phyloP scores from a whole-genome alignment of 2,797 vertebrate genomes.

The Coracias cyanogaster region DNA sequence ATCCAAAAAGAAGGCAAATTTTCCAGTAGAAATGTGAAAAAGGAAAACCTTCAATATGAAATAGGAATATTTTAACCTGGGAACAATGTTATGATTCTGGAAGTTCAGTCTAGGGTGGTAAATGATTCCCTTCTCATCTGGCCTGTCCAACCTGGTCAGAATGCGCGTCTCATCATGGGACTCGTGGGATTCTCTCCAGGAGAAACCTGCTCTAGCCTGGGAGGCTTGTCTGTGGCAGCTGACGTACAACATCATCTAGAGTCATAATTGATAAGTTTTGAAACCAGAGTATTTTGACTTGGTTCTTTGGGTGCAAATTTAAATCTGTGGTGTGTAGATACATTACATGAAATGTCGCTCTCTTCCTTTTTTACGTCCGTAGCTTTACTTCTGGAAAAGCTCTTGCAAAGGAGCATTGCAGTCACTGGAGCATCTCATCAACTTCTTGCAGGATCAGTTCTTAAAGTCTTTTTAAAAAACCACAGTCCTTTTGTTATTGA shows the following conservation, averaged over 20 bases:
- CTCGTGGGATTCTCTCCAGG: rapidly evolving
- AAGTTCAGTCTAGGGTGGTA: neutral
- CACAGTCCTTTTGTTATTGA: neutral
- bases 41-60: neutral
- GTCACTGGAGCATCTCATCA: neutral
- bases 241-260: neutral
- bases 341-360: rapidly evolving
- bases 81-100: neutral
- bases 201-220: neutral
- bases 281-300: neutral
- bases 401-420: neutral
- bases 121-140: neutral
- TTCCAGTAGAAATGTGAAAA: neutral
- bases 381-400: neutral
- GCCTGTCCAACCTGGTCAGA: neutral
- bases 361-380: rapidly evolving
- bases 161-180: rapidly evolving
- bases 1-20: neutral
- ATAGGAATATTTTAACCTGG: neutral
- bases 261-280: neutral
- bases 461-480: neutral
- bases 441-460: neutral
- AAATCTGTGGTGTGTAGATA: neutral
- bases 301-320: neutral
- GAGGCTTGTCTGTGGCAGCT: neutral